Base-by-base conservation (phyloP, 2,797 vertebrate genomes). In the Amazonetta brasiliensis region DNA sequence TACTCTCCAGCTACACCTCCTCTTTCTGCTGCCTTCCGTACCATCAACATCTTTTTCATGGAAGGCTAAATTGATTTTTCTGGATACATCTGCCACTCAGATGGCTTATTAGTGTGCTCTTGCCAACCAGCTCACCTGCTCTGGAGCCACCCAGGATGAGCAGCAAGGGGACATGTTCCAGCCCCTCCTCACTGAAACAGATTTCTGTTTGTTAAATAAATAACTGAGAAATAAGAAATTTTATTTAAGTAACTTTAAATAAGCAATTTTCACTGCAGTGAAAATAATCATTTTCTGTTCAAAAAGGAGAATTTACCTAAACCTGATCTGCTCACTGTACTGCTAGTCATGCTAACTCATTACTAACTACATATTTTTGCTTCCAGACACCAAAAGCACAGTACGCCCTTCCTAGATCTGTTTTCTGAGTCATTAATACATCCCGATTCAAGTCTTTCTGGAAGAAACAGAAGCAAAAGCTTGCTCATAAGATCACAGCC, bases 11-110 rank as follows among this genome's bases (percentile, higher is more conserved):
- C 54, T 48, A n/a, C 20, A 8, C 23, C 54, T 94, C 7, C 0
- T 63, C 62, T 43, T 77, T 63, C 92, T 82, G 30, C 58, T 93
- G 50, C 80, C 67, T 79, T 92, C 71, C 28, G 52, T 5, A 35
- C 37, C 37, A 55, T 16, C 80, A 31, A 8, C 1, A 1, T 13
- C 59, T 74, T 84, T 52, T 59, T 63, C 77, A 41, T 2, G 30
- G 50, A 69, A 94, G 54, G 28, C 54, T 75, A 18, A 89, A 41
- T 5, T 39, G 63, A 66, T 52, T 94, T 86, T 90, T 81, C 46
- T 23, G 39, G 33, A 11, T 72, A 28, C 3, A 72, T 77, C 37
- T 72, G 20, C 25, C 22, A 60, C 19, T n/a, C 41, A 62, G 21
- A 14, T 21, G 33, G 30, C 16, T 86, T 25, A 30, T 35, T 30